Base-by-base conservation (phyloP, 2,888 invertebrate genomes). In the Thereva unica region DNA sequence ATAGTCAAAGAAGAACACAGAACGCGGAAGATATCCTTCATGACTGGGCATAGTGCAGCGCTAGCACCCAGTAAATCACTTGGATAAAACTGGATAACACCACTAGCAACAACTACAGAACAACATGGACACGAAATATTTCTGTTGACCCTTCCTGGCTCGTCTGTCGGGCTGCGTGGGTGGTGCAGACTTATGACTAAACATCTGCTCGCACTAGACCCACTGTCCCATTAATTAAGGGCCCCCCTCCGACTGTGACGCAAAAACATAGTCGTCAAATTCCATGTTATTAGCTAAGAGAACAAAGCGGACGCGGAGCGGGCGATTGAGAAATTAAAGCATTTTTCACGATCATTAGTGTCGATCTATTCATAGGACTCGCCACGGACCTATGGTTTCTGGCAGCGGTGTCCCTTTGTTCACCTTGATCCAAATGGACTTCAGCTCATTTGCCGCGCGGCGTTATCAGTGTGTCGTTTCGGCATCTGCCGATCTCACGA, bases 141-240 rank as follows among this genome's bases (percentile, higher is more conserved):
- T 42, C 37, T 44, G 35, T 37, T 57, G 56, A 57, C 56, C 56
- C 56, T 56, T 41, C 42, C 12, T 10, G 10, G 56, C 42, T 50
- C 40, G 56, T 10, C n/a, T 44, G 23, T 57, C 44, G 6, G 35
- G 4, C 56, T 37, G 45, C 56, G 56, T 57, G 56, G 56, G 56
- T 57, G 56, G 56, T 57, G 56, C 40, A 41, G 35, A 57, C 44
- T 57, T 57, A 57, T 57, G 56, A 7, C 56, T 10, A 23, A 57
- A 57, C 56, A 57, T 57, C 56, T 57, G 56, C n/a, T 57, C 1
- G 23, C 23, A 23, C 23, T 23, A 23, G 23, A 23, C 23, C 1
- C 23, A 23, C 23, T 23, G 44, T 42, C n/a, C 34, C 56, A 45
- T 44, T 44, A 45, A 45, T 57, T 42, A 23, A 57, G 56, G 56